These are phyloP conservation scores for Neoarius graeffei DNA, from an alignment of 2,113 vertebrate genomes.

Conservation along the genomic window DNA sequence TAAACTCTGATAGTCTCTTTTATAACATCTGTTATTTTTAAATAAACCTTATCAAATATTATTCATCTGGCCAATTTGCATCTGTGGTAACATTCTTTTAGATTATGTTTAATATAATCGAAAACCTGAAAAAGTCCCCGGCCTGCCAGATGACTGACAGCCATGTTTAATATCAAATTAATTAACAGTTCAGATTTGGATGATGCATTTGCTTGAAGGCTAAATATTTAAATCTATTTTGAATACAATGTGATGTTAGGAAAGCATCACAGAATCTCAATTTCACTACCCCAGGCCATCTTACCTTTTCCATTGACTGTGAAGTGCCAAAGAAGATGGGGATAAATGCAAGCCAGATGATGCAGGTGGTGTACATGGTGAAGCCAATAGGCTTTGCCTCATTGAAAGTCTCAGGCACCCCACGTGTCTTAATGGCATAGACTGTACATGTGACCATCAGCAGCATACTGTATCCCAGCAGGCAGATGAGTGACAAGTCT, in stretches of 20 bases:
- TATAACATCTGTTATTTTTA: too few species aligned
- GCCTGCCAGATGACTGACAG: too few species aligned
- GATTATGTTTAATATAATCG: neutral
- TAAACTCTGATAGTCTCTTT: too few species aligned
- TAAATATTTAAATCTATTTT: neutral
- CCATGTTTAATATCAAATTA: neutral
- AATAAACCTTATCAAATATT: neutral
- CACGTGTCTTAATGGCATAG: conserved; percentile 85
- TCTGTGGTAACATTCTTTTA: neutral
- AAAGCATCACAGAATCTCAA: neutral
- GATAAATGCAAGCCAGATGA: conserved; percentile 82
- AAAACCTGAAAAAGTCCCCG: too few species aligned
- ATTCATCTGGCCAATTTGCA: neutral
- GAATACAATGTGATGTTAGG: conserved; percentile 8
- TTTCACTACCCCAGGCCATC: conserved; percentile 12
- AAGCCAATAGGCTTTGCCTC: conserved; percentile 98
- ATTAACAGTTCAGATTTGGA: neutral
- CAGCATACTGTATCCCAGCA: conserved; percentile 98
- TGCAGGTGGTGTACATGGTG: conserved; percentile 80
- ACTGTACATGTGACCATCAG: conserved; percentile 99
- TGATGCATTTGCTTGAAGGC: neutral
- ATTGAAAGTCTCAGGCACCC: conserved; percentile 97
- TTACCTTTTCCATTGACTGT: conserved; percentile 88
- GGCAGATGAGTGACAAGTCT: conserved; percentile 85
- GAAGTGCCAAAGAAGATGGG: conserved; percentile 98